Conservation (phyloP, 2,888 invertebrate genomes). For the Pandemis cinnamomeana region DNA sequence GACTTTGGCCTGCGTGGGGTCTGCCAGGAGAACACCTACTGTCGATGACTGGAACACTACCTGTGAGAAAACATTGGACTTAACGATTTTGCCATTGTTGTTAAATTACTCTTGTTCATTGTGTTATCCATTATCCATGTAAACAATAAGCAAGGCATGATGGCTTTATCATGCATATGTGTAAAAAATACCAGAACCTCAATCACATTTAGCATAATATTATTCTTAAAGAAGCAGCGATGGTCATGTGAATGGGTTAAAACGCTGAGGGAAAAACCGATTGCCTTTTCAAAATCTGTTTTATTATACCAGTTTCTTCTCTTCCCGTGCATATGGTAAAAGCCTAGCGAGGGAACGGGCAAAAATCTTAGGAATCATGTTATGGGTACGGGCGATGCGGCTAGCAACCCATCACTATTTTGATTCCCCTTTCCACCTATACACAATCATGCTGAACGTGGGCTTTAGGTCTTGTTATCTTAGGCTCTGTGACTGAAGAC, state of each 20-base stretch:
- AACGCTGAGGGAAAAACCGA: not conserved
- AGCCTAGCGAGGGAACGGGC: too few relatives aligned
- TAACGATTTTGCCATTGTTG: not conserved
- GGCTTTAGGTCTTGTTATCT: too few relatives aligned
- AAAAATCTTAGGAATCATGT: too few relatives aligned
- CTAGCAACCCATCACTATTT: too few relatives aligned
- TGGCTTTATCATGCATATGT: not conserved
- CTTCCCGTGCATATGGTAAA: too few relatives aligned
- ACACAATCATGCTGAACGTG: too few relatives aligned
- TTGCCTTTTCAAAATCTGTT: not conserved
- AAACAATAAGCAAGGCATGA: not conserved
- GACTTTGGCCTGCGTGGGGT: slow-evolving; percentile 87
- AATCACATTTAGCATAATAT: too few relatives aligned
- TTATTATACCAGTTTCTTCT: too few relatives aligned
- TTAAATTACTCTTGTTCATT: not conserved
- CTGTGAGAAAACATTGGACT: slow-evolving; percentile 60
- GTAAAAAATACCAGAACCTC: too few relatives aligned
- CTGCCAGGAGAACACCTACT: slow-evolving; percentile 87
- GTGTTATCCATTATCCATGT: not conserved
- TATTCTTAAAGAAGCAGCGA: not conserved
- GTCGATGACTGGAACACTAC: slow-evolving; percentile 88
- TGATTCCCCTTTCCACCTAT: too few relatives aligned
- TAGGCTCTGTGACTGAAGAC: too few relatives aligned
- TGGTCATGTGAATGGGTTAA: not conserved
- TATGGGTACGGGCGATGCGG: too few relatives aligned